Percentiles rank a stretch among this genome's conserved stretches.
These are phyloP conservation scores for Eunapius fragilis DNA, from an alignment of 37 sponge, comb jelly and placozoan genomes.

Conservation along the genomic window DNA sequence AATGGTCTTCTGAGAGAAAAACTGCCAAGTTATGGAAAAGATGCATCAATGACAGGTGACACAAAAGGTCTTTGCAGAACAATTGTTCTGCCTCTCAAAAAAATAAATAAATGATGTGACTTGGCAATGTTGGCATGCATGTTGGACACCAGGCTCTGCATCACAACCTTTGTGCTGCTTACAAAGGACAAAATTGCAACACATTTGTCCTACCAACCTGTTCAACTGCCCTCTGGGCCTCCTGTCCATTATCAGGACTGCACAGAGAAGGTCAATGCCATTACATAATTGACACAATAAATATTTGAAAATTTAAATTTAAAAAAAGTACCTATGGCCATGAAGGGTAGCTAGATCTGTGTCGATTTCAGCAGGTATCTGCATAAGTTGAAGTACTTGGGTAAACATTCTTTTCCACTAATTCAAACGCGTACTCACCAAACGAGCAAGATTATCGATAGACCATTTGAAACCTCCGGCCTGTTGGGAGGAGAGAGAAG, in stretches of 20 bases:
- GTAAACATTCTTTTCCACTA: neutral
- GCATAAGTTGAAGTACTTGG: neutral
- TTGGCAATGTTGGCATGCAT: too few relatives aligned
- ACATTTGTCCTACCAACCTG: conserved; percentile 1
- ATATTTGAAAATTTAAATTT: neutral
- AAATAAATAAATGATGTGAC: neutral
- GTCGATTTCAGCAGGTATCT: conserved; percentile 72
- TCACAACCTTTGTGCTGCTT: neutral
- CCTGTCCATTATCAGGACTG: conserved; percentile 53
- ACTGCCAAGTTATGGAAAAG: too few relatives aligned
- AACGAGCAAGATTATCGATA: conserved; percentile 67
- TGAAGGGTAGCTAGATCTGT: conserved; percentile 41
- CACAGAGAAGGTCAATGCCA: neutral
- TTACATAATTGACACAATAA: neutral
- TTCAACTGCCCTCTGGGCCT: conserved; percentile 48
- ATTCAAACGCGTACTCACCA: conserved; percentile 55
- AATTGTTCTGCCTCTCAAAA: neutral
- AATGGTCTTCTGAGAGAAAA: conserved; percentile 70
- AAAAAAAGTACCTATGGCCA: conserved; percentile 36
- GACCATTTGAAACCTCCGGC: conserved; percentile 65
- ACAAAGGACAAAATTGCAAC: neutral
- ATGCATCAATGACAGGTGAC: too few relatives aligned
- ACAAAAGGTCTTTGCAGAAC: too few relatives aligned
- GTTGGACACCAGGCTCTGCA: neutral
- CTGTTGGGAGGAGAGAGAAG: neutral